Evolutionary conservation across 2,797 vertebrate genomes (phyloP).

Genomic region (Glyptemys insculpta): DNA sequence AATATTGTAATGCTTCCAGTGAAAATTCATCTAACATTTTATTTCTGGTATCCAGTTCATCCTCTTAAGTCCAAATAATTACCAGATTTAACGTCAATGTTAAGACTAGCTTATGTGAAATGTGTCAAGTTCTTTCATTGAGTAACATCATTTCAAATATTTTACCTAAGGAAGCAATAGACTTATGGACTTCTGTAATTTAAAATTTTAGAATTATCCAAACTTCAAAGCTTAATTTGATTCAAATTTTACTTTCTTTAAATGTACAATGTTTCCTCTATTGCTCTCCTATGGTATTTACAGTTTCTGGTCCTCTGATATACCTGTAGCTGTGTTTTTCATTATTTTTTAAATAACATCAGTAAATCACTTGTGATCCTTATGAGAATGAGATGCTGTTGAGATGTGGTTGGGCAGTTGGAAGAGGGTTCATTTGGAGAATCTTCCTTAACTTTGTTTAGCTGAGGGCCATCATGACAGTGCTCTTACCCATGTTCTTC

Average conservation of each 20-base stretch:
- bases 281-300: neutral
- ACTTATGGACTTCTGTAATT: neutral
- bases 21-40: neutral
- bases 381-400: neutral
- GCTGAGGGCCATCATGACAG: constrained; percentile 98
- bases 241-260: neutral
- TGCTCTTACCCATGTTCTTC: constrained; percentile 94
- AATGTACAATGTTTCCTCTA: neutral
- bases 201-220: neutral
- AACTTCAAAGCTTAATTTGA: neutral
- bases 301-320: neutral
- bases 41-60: neutral
- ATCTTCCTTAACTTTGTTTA: constrained; percentile 81
- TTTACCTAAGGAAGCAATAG: neutral
- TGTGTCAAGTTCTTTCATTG: neutral
- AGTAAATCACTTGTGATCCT: neutral
- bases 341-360: neutral
- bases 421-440: neutral
- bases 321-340: neutral
- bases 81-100: neutral
- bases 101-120: neutral
- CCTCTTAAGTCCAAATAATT: neutral
- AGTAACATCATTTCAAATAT: neutral
- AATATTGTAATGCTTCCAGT: neutral
- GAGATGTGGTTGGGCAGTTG: neutral